A percentile compares a stretch with the other conserved stretches of the same genome.
Evolutionary conservation across 2,888 invertebrate species (phyloP).

Genomic region (Napeogenes sylphis): DNA sequence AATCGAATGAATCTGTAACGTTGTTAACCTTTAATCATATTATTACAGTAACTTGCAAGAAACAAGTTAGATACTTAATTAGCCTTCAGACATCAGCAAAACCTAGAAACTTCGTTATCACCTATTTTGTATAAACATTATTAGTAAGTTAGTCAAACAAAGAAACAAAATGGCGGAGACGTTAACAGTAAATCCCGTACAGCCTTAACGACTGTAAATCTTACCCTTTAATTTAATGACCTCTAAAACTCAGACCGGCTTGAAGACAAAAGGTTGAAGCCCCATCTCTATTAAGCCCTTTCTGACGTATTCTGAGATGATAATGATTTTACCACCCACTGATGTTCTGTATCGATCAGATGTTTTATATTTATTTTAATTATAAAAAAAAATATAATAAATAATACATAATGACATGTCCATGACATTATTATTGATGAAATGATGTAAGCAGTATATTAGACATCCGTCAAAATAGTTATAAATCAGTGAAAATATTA

Average conservation of each 20-base stretch:
- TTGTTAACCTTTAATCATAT: not conserved
- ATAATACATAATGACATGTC: too few species aligned
- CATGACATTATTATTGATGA: too few species aligned
- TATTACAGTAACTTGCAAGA: not conserved
- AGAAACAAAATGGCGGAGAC: slow-evolving; percentile 34
- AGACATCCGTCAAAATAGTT: too few species aligned
- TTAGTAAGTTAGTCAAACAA: slow-evolving; percentile 32
- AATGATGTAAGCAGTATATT: too few species aligned
- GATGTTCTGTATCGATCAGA: slow-evolving; percentile 8
- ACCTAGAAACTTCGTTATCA: slow-evolving; percentile 1
- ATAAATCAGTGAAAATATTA: too few species aligned
- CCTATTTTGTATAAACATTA: slow-evolving; percentile 28
- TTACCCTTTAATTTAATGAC: slow-evolving; percentile 68
- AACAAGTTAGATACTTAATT: not conserved
- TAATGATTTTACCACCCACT: slow-evolving; percentile 9
- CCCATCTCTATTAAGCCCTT: slow-evolving; percentile 53
- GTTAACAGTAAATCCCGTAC: slow-evolving; percentile 36
- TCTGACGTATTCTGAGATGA: slow-evolving; percentile 6
- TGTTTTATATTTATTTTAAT: not conserved
- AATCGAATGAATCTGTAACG: not conserved
- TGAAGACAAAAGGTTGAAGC: slow-evolving; percentile 61
- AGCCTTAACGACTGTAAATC: slow-evolving; percentile 58
- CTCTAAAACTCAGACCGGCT: slow-evolving; percentile 66
- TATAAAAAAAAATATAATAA: too few species aligned
- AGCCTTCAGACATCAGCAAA: not conserved